Evolutionary conservation across 2,888 invertebrate species (phyloP).

Genomic region (Halictus ligatus): DNA sequence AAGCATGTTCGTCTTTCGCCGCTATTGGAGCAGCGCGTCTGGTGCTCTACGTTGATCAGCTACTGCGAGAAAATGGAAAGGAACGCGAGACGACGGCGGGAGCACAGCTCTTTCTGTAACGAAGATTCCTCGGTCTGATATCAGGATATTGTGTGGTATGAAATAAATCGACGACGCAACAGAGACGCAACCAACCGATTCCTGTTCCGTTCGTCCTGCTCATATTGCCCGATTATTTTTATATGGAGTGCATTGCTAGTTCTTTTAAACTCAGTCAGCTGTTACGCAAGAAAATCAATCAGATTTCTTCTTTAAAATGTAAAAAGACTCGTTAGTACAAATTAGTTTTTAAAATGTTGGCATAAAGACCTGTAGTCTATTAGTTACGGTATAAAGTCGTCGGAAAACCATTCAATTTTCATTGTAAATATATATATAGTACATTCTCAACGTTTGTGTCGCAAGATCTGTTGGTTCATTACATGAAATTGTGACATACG

Average conservation of each 20-base stretch:
- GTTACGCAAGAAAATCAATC: neutral
- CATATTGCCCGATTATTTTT: neutral
- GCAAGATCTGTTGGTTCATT: no score
- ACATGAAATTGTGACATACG: no score
- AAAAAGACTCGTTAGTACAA: neutral
- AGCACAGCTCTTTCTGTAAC: neutral
- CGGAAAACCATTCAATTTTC: no score
- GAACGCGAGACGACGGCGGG: neutral
- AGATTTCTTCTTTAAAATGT: neutral
- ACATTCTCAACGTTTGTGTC: no score
- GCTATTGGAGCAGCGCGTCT: neutral
- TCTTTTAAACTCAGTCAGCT: neutral
- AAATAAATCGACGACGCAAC: neutral
- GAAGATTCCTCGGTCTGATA: neutral
- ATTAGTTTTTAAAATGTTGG: neutral
- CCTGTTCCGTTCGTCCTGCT: neutral
- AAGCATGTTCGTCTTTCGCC: neutral
- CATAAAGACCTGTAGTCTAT: no score
- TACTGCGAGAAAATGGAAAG: neutral
- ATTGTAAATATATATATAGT: no score
- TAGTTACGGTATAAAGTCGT: no score
- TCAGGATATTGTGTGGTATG: conserved; percentile 9
- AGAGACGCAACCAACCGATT: neutral
- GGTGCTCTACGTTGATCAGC: neutral
- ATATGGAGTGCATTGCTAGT: neutral